phyloP scores from a whole-genome alignment of 2,888 invertebrate genomes.

The Helobdella robusta region DNA sequence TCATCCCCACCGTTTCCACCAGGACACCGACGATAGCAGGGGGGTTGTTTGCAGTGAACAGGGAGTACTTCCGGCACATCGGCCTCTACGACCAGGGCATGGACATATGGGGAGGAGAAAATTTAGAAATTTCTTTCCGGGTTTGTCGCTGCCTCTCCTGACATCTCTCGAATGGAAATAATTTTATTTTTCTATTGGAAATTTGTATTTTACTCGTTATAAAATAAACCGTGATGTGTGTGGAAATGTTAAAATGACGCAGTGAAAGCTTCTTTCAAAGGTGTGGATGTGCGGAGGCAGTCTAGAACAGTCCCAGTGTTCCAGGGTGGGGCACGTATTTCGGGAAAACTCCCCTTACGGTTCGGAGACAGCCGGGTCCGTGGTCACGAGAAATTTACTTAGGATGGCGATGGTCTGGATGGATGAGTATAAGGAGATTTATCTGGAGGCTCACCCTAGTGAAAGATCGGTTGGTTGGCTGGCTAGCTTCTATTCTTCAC shows the following conservation, averaged over 20 bases:
- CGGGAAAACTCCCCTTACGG: conserved; percentile 71
- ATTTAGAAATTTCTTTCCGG: conserved; percentile 87
- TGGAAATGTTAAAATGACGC: no score
- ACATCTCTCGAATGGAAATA: no score
- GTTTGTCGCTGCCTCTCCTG: no score
- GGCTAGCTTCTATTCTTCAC: no score
- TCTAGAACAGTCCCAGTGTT: conserved; percentile 39
- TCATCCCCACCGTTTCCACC: no score
- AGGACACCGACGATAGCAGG: conserved; percentile 35
- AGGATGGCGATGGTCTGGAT: conserved; percentile 97
- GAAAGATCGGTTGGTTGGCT: no score
- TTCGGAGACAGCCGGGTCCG: conserved; percentile 73
- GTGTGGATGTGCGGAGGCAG: conserved; percentile 41
- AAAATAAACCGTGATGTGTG: no score
- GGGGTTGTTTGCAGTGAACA: conserved; percentile 54
- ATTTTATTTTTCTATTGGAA: no score
- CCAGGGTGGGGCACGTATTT: conserved; percentile 41
- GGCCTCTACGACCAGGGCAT: conserved; percentile 97
- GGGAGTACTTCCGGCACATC: conserved; percentile 90
- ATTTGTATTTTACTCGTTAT: no score
- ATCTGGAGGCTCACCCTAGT: no score
- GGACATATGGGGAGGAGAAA: conserved; percentile 99
- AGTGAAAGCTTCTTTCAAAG: no score
- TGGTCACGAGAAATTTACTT: conserved; percentile 91
- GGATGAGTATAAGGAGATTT: conserved; percentile 81